Percentiles rank a stretch among this genome's conserved stretches.
phyloP scores from a whole-genome alignment of 2,888 invertebrate genomes.

The Gasteruption jaculator region DNA sequence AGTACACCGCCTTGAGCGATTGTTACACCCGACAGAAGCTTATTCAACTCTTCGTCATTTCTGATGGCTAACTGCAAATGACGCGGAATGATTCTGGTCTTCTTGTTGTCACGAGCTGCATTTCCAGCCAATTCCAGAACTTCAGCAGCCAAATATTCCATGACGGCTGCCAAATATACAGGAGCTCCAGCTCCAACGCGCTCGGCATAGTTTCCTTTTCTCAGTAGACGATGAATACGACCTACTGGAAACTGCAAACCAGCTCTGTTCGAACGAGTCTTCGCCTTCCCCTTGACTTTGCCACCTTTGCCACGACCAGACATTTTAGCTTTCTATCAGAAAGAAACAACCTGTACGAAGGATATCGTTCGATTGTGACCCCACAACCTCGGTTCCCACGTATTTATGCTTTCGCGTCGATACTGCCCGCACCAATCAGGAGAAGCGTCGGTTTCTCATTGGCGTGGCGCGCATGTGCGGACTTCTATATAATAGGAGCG shows the following conservation, averaged over 20 bases:
- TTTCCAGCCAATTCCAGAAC: slow-evolving; percentile 65
- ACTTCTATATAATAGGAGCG: no score
- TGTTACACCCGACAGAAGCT: slow-evolving; percentile 69
- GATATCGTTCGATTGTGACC: no score
- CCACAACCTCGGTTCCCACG: no score
- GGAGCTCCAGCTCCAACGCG: slow-evolving; percentile 57
- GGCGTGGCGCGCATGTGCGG: no score
- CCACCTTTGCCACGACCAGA: slow-evolving; percentile 33
- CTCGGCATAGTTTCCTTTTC: slow-evolving; percentile 62
- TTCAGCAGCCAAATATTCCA: slow-evolving; percentile 69
- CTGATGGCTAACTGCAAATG: slow-evolving; percentile 75
- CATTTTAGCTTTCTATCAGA: no score
- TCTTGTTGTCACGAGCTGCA: slow-evolving; percentile 67
- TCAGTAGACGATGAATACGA: slow-evolving; percentile 58
- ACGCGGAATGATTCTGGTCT: slow-evolving; percentile 64
- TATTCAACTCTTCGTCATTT: slow-evolving; percentile 78
- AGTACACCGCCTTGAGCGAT: slow-evolving; percentile 81
- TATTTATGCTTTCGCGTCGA: no score
- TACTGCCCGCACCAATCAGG: no score
- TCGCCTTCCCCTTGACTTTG: slow-evolving; percentile 32
- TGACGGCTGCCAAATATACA: slow-evolving; percentile 58
- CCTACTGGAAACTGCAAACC: slow-evolving; percentile 60
- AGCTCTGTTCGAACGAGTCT: slow-evolving; percentile 55
- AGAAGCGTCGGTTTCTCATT: no score
- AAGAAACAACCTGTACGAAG: no score